phyloP scores from a whole-genome alignment of 2,888 invertebrate genomes.

The Acrobasis repandana region DNA sequence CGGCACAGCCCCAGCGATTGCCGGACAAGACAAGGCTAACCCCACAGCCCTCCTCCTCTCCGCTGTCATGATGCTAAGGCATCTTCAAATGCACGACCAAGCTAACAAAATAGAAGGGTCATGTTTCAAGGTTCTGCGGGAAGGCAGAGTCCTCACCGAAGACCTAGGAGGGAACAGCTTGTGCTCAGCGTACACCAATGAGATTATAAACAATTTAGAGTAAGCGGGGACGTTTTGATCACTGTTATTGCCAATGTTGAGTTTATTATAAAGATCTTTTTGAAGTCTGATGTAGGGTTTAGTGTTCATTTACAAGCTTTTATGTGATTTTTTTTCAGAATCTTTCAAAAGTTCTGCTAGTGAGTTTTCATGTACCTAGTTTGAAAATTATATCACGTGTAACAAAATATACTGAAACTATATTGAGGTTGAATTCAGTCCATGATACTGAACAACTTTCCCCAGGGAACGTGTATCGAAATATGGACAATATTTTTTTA shows the following conservation, averaged over 20 bases:
- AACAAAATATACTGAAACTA: too few species aligned
- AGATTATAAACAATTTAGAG: conserved; percentile 84
- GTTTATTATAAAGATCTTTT: conserved; percentile 9
- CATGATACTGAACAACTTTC: too few species aligned
- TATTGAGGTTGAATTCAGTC: too few species aligned
- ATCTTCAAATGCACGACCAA: conserved; percentile 89
- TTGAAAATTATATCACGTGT: too few species aligned
- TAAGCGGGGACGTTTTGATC: conserved; percentile 31
- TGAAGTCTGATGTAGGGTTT: conserved; percentile 11
- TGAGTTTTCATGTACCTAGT: too few species aligned
- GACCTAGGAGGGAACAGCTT: conserved; percentile 97
- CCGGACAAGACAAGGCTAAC: conserved; percentile 98
- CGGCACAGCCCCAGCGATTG: conserved; percentile 98
- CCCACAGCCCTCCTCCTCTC: conserved; percentile 98
- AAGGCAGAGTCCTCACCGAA: conserved; percentile 91
- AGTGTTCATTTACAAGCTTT: neutral
- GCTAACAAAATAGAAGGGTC: conserved; percentile 92
- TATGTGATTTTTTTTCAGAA: neutral
- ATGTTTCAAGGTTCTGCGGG: conserved; percentile 93
- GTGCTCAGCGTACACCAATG: conserved; percentile 97
- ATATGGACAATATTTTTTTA: too few species aligned
- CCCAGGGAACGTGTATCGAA: too few species aligned
- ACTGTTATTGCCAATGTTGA: conserved; percentile 19
- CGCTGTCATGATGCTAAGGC: conserved; percentile 98
- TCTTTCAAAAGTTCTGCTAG: too few species aligned